Percentiles rank a stretch among this genome's conserved stretches.
These are phyloP conservation scores for Orussus abietinus DNA, from an alignment of 1,140 invertebrate species.

Conservation along the genomic window DNA sequence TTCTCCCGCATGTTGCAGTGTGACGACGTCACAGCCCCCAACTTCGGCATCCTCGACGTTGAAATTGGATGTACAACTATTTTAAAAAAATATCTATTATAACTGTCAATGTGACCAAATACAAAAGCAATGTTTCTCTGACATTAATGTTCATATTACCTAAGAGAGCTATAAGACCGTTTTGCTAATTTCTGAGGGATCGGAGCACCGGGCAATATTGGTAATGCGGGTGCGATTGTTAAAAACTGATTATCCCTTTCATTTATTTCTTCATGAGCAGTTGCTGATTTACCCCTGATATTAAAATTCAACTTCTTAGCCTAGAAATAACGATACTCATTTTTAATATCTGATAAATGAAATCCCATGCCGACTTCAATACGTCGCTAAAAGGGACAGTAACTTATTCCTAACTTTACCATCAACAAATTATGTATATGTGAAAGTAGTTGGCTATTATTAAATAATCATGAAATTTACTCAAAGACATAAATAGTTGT, in stretches of 20 bases:
- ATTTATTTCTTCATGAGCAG: constrained; percentile 18
- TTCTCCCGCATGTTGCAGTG: constrained; percentile 50
- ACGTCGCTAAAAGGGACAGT: too few relatives aligned
- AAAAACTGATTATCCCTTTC: constrained; percentile 51
- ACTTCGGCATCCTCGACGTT: constrained; percentile 45
- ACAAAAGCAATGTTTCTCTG: constrained; percentile 7
- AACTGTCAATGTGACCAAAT: constrained; percentile 19
- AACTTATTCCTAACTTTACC: too few relatives aligned
- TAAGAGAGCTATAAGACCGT: constrained; percentile 56
- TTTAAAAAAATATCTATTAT: constrained; percentile 17
- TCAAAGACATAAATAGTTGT: too few relatives aligned
- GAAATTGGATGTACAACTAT: constrained; percentile 14
- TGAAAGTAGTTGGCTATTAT: too few relatives aligned
- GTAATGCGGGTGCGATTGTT: constrained; percentile 60
- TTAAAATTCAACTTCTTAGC: constrained; percentile 34
- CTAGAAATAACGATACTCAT: constrained; percentile 22
- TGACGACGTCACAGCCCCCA: constrained; percentile 34
- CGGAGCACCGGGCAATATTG: constrained; percentile 44
- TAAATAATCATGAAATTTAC: too few relatives aligned
- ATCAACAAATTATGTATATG: too few relatives aligned
- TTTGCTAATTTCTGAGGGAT: constrained; percentile 51
- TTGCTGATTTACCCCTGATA: constrained; percentile 35
- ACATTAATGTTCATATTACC: constrained; percentile 25
- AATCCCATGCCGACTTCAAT: too few relatives aligned
- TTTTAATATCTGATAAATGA: background rate